Evolutionary conservation across 2,888 invertebrate species (phyloP).

Genomic region (Agrotis puta): DNA sequence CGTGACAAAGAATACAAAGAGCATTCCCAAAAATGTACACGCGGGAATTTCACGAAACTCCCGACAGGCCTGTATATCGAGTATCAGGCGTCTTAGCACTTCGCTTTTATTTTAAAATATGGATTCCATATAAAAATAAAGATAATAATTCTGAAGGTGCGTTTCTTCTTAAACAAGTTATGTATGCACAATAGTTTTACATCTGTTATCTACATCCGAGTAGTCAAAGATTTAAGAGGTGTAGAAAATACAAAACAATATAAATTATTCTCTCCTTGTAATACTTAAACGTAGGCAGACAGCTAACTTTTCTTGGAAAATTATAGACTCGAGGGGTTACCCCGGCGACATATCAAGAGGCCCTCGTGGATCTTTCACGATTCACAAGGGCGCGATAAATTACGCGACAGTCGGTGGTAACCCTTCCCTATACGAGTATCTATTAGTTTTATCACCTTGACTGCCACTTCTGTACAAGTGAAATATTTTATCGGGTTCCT

Average conservation of each 20-base stretch:
- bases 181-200: conserved; percentile 58
- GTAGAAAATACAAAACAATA: conserved; percentile 58
- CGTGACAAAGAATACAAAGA: conserved; percentile 76
- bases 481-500: conserved; percentile 47
- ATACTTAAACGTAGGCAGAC: conserved; percentile 52
- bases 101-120: conserved; percentile 73
- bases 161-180: conserved; percentile 35
- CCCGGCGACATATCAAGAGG: conserved; percentile 84
- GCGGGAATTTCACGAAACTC: conserved; percentile 73
- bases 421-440: conserved; percentile 73
- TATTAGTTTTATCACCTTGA: conserved; percentile 77
- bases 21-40: conserved; percentile 76
- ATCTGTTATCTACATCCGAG: conserved; percentile 36
- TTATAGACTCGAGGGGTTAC: conserved; percentile 84
- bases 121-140: conserved; percentile 66
- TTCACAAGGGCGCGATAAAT: conserved; percentile 84
- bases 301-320: conserved; percentile 74
- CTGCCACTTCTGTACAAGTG: conserved; percentile 51
- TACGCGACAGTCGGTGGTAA: conserved; percentile 79
- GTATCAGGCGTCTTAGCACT: conserved; percentile 78
- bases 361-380: conserved; percentile 76
- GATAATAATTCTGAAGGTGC: conserved; percentile 51
- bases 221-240: conserved; percentile 34
- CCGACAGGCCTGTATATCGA: conserved; percentile 76
- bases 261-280: conserved; percentile 60